Evolutionary conservation across 2,113 vertebrate species (phyloP).

Genomic region (Anoplopoma fimbria): DNA sequence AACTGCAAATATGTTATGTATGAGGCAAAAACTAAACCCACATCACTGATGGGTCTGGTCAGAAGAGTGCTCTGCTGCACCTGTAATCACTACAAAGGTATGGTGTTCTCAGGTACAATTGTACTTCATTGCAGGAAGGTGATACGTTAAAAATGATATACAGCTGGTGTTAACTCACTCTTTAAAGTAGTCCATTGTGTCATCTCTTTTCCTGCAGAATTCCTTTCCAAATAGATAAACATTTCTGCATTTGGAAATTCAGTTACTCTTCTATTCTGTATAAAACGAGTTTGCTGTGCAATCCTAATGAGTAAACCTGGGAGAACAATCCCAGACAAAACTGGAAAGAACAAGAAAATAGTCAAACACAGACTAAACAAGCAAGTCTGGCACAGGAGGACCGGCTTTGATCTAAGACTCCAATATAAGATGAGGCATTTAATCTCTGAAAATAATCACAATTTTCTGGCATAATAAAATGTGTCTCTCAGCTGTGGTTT

Average conservation of each 20-base stretch:
- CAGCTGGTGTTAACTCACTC: background rate
- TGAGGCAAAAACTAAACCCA: background rate
- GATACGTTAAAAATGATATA: background rate
- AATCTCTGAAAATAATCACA: constrained; percentile 36
- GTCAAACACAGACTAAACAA: constrained; percentile 29
- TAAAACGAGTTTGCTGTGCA: background rate
- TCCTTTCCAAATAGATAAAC: background rate
- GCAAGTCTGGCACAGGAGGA: constrained; percentile 21
- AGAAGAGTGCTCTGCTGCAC: background rate
- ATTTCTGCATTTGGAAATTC: background rate
- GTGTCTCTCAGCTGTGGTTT: background rate
- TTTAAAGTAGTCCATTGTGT: background rate
- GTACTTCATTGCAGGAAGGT: background rate
- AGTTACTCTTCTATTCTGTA: background rate
- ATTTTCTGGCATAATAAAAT: constrained; percentile 24
- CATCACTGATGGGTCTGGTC: background rate
- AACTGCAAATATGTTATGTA: background rate
- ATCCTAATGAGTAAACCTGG: background rate
- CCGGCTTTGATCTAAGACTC: constrained; percentile 33
- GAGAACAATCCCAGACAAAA: constrained; percentile 5
- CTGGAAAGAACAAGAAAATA: constrained; percentile 9
- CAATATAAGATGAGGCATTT: constrained; percentile 11
- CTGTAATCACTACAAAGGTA: background rate
- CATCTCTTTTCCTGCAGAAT: background rate
- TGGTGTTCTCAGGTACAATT: background rate